These are phyloP conservation scores for Xylocampa areola DNA, from an alignment of 2,888 invertebrate genomes.

Conservation along the genomic window DNA sequence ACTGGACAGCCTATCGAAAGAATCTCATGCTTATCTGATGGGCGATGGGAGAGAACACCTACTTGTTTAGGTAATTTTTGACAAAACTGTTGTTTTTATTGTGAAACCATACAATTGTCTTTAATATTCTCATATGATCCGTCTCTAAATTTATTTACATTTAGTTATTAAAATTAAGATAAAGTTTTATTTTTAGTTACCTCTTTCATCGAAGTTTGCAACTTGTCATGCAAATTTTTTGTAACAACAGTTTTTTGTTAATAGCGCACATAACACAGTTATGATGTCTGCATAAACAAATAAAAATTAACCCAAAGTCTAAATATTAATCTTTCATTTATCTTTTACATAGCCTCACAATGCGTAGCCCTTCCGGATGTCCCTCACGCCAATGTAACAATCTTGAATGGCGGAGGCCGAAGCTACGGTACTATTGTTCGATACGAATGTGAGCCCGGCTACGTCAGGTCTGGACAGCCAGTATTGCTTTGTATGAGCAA, in stretches of 20 bases:
- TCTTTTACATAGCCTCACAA: constrained; percentile 93
- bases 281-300: no score
- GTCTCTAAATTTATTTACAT: no score
- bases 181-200: no score
- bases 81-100: constrained; percentile 4
- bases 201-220: no score
- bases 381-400: constrained; percentile 95
- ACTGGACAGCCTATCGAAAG: constrained; percentile 96
- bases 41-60: constrained; percentile 97
- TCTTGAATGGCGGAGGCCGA: constrained; percentile 96
- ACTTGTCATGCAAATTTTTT: no score
- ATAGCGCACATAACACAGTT: no score
- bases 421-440: constrained; percentile 98
- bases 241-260: no score
- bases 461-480: constrained; percentile 96
- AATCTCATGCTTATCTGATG: constrained; percentile 96
- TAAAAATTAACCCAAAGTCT: no score
- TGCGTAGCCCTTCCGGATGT: constrained; percentile 96
- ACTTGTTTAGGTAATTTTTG: constrained; percentile 93
- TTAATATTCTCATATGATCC: no score
- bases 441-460: constrained; percentile 97
- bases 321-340: neutral
- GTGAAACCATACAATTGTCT: neutral
- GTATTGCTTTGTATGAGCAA: constrained; percentile 98
- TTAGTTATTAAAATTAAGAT: no score